Base-by-base conservation (phyloP, 2,888 invertebrate genomes). In the Gibbula magus region DNA sequence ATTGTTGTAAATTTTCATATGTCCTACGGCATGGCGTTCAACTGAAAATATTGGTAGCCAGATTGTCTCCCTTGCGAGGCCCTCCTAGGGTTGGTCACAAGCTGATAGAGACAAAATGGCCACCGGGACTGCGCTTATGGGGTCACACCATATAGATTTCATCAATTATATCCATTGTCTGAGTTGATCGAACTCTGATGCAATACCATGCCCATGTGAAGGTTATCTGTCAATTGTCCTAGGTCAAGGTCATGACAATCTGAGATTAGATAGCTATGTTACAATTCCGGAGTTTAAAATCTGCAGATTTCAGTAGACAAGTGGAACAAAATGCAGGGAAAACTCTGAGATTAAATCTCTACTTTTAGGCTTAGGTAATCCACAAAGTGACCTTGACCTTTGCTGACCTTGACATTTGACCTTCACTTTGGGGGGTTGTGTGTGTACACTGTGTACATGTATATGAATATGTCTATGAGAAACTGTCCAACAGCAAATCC, bases 401-500 rank as follows among this genome's bases (percentile, higher is more conserved):
- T 7, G 5, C 29, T 61, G 61, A 61, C 22, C 18, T 61, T 61
- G 54, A 61, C 10, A 29, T 61, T 61, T 61, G 61, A 61, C 25
- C 61, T 18, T 61, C 61, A 29, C 61, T 29, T 25, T 61, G 61
- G 61, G 61, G 25, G 61, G 61, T 61, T 61, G 61, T 61, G 51
- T 51, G 74, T 74, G 74, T 51, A 74, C 39, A 51, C 51, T 74
- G 51, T 74, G 74, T 45, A 74, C 51, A 74, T 74, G 39, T 51
- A 74, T 74, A 74, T 74, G 74, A 74, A 74, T 51, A 74, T 74
- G 39, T 74, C 45, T 74, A 74, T 51, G 74, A 74, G 51, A 74
- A 74, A 74, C 74, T 74, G 74, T 74, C 51, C 51, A 74, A 74
- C 51, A 74, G 74, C 74, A 74, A 74, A 74, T 74, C 74, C 74